Base-by-base conservation (phyloP, 2,888 invertebrate species). In the Crioceris asparagi region DNA sequence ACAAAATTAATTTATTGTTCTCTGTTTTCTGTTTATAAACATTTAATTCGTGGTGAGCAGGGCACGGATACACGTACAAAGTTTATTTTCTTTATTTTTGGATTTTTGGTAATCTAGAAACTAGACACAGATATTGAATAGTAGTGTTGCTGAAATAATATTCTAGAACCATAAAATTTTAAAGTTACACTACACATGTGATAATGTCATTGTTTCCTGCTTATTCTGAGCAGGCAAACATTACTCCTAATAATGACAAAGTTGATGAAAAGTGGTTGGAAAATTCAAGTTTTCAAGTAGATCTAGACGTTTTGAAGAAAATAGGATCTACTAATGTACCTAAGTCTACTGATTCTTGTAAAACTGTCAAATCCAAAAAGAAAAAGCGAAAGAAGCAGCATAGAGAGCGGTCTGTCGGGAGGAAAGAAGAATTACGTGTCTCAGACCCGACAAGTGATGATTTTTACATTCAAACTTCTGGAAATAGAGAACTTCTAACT, bases 401-500 rank as follows among this genome's bases (percentile, higher is more conserved):
- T 38, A 41, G 32, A 46, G 41, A 2, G 58, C 53, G 32, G 55
- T 48, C 25, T 50, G 41, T n/a, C n/a, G n/a, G n/a, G 6, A 61
- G 56, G 41, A 56, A 51, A 30, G 50, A 48, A 3, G 53, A 52
- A 25, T 16, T 17, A 36, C 56, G 53, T 36, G 56, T 49, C 35
- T 39, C 46, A 32, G 45, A 44, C 16, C 39, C 12, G 57, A 55
- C 39, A 52, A 48, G 29, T 15, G 14, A 36, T 14, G 12, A 29
- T 27, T 37, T 41, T 40, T 39, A 45, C 33, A 44, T 40, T 35
- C 41, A 45, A 12, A 38, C 39, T 36, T 56, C 48, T 44, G 59
- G 68, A 32, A 75, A 75, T 29, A 64, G 59, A 33, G 74, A 71
- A 33, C 77, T 77, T 56, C 62, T 72, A 29, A 64, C 63, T 2